Evolutionary conservation across 2,113 vertebrate genomes (phyloP).

Genomic region (Glaucidium brasilianum): DNA sequence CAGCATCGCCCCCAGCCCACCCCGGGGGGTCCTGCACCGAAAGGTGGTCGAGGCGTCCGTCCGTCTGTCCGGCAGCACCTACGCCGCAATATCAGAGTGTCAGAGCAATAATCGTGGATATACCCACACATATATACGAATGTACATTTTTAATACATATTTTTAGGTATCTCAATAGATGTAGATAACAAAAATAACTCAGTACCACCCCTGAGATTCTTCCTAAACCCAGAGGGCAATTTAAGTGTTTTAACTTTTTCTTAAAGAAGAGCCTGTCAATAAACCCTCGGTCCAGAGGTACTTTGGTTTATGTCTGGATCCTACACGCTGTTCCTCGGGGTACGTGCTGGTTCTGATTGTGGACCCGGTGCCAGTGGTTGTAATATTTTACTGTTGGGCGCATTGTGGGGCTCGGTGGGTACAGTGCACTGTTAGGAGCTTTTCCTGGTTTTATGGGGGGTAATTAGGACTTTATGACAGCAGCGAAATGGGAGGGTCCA

Average conservation of each 20-base stretch:
- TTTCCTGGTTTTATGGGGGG: constrained; percentile 78
- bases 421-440: constrained; percentile 67
- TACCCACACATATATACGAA: background rate
- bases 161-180: background rate
- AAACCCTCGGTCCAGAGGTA: background rate
- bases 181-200: background rate
- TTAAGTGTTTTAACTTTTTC: background rate
- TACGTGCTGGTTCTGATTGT: background rate
- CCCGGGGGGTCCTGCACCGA: background rate
- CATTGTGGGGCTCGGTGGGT: constrained; percentile 61
- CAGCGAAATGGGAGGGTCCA: constrained; percentile 73
- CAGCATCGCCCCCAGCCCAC: background rate
- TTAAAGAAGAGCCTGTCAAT: background rate
- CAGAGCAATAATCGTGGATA: background rate
- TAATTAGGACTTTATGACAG: constrained; percentile 80
- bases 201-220: background rate
- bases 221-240: background rate
- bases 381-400: constrained; percentile 53
- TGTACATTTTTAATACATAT: too few species aligned
- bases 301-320: accelerated
- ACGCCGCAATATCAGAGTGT: background rate
- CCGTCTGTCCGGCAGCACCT: accelerated
- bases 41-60: accelerated
- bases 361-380: background rate
- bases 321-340: background rate